A percentile compares a stretch with the other conserved stretches of the same genome.
phyloP scores from a whole-genome alignment of 2,888 invertebrate species.

The Mesorhabditis sp. region DNA sequence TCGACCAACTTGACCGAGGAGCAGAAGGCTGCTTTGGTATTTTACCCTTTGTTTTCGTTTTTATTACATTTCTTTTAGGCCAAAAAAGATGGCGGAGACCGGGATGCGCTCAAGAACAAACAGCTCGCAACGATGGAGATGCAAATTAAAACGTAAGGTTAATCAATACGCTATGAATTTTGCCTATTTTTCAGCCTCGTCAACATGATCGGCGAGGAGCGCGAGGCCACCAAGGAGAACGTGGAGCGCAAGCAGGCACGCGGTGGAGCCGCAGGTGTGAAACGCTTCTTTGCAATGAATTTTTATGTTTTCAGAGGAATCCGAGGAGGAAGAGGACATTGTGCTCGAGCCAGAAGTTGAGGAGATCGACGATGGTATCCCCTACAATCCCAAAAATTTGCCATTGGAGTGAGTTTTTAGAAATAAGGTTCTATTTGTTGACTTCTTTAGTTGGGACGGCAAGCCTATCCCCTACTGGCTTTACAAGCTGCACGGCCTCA shows the following conservation, averaged over 20 bases:
- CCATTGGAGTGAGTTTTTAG: constrained; percentile 97
- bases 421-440: background rate
- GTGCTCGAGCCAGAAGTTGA: constrained; percentile 46
- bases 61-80: constrained; percentile 12
- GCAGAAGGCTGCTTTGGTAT: constrained; percentile 73
- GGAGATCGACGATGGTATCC: constrained; percentile 80
- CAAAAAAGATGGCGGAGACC: constrained; percentile 43
- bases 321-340: constrained; percentile 4
- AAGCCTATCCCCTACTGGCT: constrained; percentile 60
- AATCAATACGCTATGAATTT: background rate
- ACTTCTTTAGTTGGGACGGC: constrained; percentile 50
- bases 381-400: constrained; percentile 98
- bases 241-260: constrained; percentile 89
- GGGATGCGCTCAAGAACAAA: constrained; percentile 27
- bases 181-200: constrained; percentile 33
- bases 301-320: background rate
- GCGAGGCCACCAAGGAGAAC: constrained; percentile 90
- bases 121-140: constrained; percentile 31
- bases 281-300: background rate
- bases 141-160: constrained; percentile 22
- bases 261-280: constrained; percentile 68
- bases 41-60: constrained; percentile 10
- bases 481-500: constrained; percentile 96
- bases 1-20: constrained; percentile 79
- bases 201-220: constrained; percentile 67